phyloP scores from a whole-genome alignment of 1,140 invertebrate genomes.

The Bombyx mori region DNA sequence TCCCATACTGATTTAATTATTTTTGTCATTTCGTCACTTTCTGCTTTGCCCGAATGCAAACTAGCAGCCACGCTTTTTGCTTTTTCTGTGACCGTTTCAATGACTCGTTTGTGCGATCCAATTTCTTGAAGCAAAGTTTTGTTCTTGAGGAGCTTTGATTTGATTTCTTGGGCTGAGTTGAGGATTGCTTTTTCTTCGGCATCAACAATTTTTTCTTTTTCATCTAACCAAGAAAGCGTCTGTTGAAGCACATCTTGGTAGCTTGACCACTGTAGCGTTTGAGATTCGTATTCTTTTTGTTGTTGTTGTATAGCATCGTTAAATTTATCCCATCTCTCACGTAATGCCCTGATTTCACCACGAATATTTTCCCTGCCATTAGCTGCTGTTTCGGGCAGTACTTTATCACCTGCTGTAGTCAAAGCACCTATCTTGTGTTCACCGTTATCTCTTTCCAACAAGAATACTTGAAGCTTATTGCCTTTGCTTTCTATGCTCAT shows the following conservation, averaged over 20 bases:
- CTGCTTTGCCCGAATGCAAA: slow-evolving; percentile 74
- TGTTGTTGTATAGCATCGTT: slow-evolving; percentile 84
- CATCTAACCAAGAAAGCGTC: slow-evolving; percentile 87
- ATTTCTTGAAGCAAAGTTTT: slow-evolving; percentile 93
- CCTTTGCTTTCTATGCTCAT: slow-evolving; percentile 69
- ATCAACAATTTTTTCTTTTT: slow-evolving; percentile 86
- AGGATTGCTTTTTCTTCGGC: slow-evolving; percentile 76
- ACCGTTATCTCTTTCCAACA: slow-evolving; percentile 87
- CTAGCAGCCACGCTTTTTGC: slow-evolving; percentile 76
- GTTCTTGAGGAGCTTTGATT: slow-evolving; percentile 88
- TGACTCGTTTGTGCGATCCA: slow-evolving; percentile 87
- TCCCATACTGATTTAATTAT: slow-evolving; percentile 79
- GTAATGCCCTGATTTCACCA: slow-evolving; percentile 81
- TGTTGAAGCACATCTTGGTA: slow-evolving; percentile 90
- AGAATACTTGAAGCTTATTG: slow-evolving; percentile 80
- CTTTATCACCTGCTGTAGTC: slow-evolving; percentile 84
- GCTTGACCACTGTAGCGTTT: slow-evolving; percentile 85
- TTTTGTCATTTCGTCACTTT: slow-evolving; percentile 75
- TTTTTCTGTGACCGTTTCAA: slow-evolving; percentile 92
- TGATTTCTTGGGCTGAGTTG: slow-evolving; percentile 85
- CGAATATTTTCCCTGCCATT: slow-evolving; percentile 90
- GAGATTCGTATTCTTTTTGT: slow-evolving; percentile 87
- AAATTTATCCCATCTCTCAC: slow-evolving; percentile 89
- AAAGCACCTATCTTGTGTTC: slow-evolving; percentile 82
- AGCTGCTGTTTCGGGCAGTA: slow-evolving; percentile 92